Percentiles rank a stretch among this genome's conserved stretches.
phyloP scores from a whole-genome alignment of 1,140 invertebrate genomes.

The Ericerus pela region DNA sequence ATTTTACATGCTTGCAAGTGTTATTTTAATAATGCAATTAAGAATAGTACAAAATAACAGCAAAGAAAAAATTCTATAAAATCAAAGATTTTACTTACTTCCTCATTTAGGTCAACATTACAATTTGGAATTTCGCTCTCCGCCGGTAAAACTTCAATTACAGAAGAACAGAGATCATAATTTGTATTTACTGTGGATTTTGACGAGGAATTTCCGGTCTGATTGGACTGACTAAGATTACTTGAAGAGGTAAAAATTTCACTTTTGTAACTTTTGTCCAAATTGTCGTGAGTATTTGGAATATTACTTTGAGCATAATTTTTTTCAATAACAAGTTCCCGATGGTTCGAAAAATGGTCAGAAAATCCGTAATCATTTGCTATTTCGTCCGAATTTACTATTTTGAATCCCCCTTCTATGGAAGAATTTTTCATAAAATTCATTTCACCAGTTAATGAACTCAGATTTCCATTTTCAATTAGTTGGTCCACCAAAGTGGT shows the following conservation, averaged over 20 bases:
- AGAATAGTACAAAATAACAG: background rate
- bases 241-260: background rate
- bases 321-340: background rate
- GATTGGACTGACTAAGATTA: background rate
- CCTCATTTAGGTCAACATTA: background rate
- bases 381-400: no score
- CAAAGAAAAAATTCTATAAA: background rate
- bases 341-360: no score
- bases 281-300: background rate
- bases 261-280: background rate
- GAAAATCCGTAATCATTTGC: no score
- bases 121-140: background rate
- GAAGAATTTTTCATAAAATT: no score
- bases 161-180: background rate
- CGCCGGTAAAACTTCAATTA: background rate
- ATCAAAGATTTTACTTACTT: conserved; percentile 1
- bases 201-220: background rate
- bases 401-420: no score
- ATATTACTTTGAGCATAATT: background rate
- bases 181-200: background rate
- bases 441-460: no score
- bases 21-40: background rate
- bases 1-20: no score
- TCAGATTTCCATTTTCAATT: background rate
- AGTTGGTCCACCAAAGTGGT: background rate